Evolutionary conservation across 1,140 invertebrate species (phyloP), one percentile per base, ranked within the genome.

Genomic region (Lordiphosa collinella): DNA sequence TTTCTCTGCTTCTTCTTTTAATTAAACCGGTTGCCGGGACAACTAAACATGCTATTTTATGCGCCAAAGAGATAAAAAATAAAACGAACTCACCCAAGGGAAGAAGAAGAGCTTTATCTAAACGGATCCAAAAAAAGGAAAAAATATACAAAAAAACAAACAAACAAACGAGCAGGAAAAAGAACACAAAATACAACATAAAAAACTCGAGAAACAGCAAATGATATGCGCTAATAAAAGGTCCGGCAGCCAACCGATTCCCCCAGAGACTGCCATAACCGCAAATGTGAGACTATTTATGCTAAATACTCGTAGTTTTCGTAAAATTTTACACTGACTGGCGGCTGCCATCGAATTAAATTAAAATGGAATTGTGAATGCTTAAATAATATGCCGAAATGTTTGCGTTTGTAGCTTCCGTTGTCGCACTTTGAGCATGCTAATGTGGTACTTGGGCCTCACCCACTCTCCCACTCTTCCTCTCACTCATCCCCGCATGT

Each of bases 281-380:
- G 58, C 57, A 76, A 56, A 29, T 44, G 52, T 43, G 67, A 75
- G 78, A 84, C 68, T 84, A 78, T 84, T 84, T 84, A 84, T 84
- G 78, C 73, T 85, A 84, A 84, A 85, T 84, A 29, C 25, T 29
- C 25, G 25, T 29, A 84, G 72, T 84, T 84, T 63, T 59, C 29
- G 51, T 56, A 41, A 52, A 68, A 71, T 64, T 76, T 64, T 60
- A 61, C 44, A 53, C 40, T 55, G 40, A 56, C 50, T 40, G 43
- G 9, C 37, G 18, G 14, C 31, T 32, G 25, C 22, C 55, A 68
- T 62, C 75, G 75, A 80, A 80, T 80, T 80, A 80, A 80, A 80
- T 80, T 80, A 80, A 76, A 71, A 76, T 55, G 61, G 52, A 82
- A 80, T 82, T 80, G 76, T 75, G 66, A 82, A 80, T 67, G 76